Conservation (phyloP, 2,797 vertebrate species). For the Rhinogobio ventralis region DNA sequence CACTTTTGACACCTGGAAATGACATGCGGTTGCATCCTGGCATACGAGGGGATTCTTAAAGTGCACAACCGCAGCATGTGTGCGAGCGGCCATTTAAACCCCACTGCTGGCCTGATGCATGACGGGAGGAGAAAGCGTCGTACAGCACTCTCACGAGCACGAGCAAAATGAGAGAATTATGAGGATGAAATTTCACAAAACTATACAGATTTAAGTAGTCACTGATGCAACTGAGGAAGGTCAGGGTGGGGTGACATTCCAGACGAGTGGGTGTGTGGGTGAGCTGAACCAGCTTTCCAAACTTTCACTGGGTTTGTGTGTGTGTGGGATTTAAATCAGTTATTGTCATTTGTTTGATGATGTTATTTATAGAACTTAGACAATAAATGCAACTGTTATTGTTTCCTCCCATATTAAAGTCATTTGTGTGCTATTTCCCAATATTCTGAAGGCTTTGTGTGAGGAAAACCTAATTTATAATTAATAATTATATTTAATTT, state of each 20-base stretch:
- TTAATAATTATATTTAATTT: too few species aligned
- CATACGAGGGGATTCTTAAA: constrained; percentile 61
- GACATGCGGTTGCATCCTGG: constrained; percentile 60
- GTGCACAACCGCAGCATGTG: constrained; percentile 50
- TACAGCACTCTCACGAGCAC: constrained; percentile 21
- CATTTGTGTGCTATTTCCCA: not conserved
- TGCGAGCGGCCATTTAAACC: constrained; percentile 54
- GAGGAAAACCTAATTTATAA: not conserved
- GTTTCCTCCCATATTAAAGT: not conserved
- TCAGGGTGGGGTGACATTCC: constrained; percentile 57
- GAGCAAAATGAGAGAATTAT: constrained; percentile 57
- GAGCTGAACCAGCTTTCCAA: constrained; percentile 4
- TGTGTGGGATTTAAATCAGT: not conserved
- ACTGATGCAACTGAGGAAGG: constrained; percentile 48
- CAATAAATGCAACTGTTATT: not conserved
- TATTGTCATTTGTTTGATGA: not conserved
- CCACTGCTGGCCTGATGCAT: constrained; percentile 52
- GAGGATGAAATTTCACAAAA: constrained; percentile 47
- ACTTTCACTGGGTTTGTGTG: constrained; percentile 11
- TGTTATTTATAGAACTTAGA: not conserved
- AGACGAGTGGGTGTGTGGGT: constrained; percentile 24
- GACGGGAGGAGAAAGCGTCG: constrained; percentile 38
- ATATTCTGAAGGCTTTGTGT: not conserved
- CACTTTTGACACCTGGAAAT: constrained; percentile 68
- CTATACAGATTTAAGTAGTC: constrained; percentile 50